Conservation (phyloP, 2,113 vertebrate species). For the Phoxinus phoxinus region DNA sequence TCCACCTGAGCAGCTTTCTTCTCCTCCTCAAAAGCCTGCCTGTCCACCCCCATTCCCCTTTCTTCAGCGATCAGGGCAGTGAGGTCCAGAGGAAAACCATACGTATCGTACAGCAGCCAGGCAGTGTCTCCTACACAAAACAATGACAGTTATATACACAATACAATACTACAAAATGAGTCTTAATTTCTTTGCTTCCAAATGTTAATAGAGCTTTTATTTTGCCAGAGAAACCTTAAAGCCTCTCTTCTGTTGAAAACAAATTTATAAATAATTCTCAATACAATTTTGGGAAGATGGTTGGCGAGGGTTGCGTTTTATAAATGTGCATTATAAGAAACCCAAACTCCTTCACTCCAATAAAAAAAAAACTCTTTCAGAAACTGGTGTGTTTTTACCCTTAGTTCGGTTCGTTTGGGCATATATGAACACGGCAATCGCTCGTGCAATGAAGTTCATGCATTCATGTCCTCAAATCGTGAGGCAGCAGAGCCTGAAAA, state of each 20-base stretch:
- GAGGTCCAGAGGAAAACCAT: slow-evolving; percentile 94
- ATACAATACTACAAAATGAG: too few species aligned
- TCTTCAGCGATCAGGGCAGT: slow-evolving; percentile 96
- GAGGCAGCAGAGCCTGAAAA: too few species aligned
- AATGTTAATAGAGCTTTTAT: too few species aligned
- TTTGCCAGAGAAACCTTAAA: not conserved
- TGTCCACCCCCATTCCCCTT: slow-evolving; percentile 88
- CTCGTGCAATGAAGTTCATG: too few species aligned
- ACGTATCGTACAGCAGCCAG: slow-evolving; percentile 96
- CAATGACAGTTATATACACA: not conserved
- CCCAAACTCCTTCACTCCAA: too few species aligned
- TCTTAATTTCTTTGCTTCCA: too few species aligned
- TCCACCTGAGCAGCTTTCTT: slow-evolving; percentile 91
- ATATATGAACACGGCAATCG: too few species aligned
- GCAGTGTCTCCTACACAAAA: slow-evolving; percentile 87
- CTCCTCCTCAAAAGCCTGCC: slow-evolving; percentile 92
- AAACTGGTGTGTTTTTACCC: too few species aligned
- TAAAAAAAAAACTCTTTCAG: too few species aligned
- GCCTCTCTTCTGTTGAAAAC: not conserved
- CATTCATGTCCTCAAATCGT: too few species aligned
- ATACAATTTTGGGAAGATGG: not conserved
- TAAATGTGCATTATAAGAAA: not conserved
- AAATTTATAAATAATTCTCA: not conserved
- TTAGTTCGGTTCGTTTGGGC: too few species aligned
- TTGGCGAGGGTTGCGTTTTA: not conserved